Evolutionary conservation across 2,888 invertebrate species (phyloP), one percentile per base, ranked within the genome.

Genomic region (Xanthia togata): DNA sequence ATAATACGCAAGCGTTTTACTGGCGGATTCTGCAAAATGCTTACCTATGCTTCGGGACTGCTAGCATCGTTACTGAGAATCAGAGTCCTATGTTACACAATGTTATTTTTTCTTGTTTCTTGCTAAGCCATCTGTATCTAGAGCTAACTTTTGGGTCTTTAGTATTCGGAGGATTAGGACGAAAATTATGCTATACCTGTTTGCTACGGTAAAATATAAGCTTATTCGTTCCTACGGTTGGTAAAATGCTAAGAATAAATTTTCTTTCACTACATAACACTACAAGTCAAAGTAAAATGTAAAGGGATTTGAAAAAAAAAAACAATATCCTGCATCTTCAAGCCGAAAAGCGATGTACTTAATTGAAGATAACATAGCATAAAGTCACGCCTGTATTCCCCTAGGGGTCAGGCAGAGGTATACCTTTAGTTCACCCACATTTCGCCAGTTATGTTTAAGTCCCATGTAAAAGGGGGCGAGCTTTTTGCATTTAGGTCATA

Each of bases 11-110:
- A 70, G 75, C 81, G 84, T 79, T 88, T 89, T 89, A 87, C 82
- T 75, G 70, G 78, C 81, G 76, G 83, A 77, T 84, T 86, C 80
- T 89, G 82, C 80, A 87, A 87, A 90, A 89, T 85, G 88, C 86
- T 90, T 88, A 87, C 87, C 85, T 88, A 80, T 87, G 86, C 77
- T 79, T 31, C 71, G 75, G 79, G 79, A 73, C 65, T 70, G 71
- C 80, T 82, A 59, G 75, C 50, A 76, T 73, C 71, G 63, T 79
- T 72, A 76, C 64, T n/a, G 62, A 71, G 26, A 76, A 74, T 76
- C 55, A 71, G 41, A 59, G 12, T 55, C 31, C 60, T 73, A 76
- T 5, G 69, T 76, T 65, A 76, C 17, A 57, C 23, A 60, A 73
- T 75, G 55, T 80, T 76, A 63, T 83, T 71, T 74, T 79, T 73